These are phyloP conservation scores for Hirtodrosophila duncani DNA, from an alignment of 2,888 invertebrate genomes.

Conservation along the genomic window DNA sequence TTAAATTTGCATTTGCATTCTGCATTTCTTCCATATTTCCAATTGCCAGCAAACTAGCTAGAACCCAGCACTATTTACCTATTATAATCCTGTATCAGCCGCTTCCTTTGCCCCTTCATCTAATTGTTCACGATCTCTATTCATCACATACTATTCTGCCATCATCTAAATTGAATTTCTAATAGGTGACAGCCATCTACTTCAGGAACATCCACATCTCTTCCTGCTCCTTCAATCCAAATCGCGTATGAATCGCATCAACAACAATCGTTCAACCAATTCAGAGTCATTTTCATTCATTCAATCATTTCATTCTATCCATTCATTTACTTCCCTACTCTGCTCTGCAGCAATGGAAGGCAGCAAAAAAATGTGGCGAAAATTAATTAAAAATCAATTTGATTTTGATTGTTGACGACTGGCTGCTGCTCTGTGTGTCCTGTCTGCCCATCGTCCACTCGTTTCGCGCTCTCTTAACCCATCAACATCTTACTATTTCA, in stretches of 20 bases:
- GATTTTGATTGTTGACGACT: constrained; percentile 63
- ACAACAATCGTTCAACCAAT: constrained; percentile 27
- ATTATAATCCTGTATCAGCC: too few relatives aligned
- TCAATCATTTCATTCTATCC: constrained; percentile 35
- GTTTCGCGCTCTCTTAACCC: background rate
- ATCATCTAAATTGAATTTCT: constrained; percentile 69
- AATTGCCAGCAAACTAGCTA: too few relatives aligned
- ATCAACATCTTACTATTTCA: constrained; percentile 20
- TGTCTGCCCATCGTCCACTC: background rate
- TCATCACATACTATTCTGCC: constrained; percentile 43
- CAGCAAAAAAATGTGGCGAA: constrained; percentile 65
- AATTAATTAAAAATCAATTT: constrained; percentile 72
- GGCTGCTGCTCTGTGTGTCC: constrained; percentile 5
- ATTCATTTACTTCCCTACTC: constrained; percentile 26
- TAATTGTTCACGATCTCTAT: constrained; percentile 13
- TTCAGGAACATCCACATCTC: constrained; percentile 11
- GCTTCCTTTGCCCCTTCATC: background rate
- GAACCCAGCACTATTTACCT: too few relatives aligned
- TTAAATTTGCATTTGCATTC: too few relatives aligned
- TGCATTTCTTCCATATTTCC: too few relatives aligned
- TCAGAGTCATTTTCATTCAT: constrained; percentile 33
- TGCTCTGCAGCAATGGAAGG: constrained; percentile 35
- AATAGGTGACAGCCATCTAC: constrained; percentile 61
- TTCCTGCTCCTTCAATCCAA: too few relatives aligned
- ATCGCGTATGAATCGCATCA: too few relatives aligned